Evolutionary conservation across 2,113 vertebrate species (phyloP), one percentile per base, ranked within the genome.

Genomic region (Chunga burmeisteri): DNA sequence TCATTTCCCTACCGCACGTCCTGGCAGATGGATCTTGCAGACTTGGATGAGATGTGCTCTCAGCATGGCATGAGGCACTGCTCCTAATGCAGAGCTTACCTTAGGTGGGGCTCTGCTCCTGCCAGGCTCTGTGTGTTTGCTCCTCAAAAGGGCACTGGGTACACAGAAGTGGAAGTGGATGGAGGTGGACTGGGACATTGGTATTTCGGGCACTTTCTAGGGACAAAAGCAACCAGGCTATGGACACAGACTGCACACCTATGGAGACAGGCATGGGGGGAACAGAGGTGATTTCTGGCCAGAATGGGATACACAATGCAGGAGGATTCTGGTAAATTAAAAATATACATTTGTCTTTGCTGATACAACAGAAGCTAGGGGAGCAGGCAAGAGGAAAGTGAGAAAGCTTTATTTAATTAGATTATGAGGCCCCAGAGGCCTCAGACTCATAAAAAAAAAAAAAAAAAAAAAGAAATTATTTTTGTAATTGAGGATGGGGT

Each of bases 321-420:
- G 44, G 68, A 38, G 32, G 75, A 93, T 93, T 91, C 78, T 90
- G 71, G 81, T 95, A 92, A 95, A 95, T 92, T 95, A 89, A 94
- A 94, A 84, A 92, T 47, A 88, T 66, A 6, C 93, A 78, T 97
- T 97, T 97, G 85, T 83, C 93, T 96, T 90, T 85, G 67, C 46
- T 94, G 67, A 38, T 87, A 90, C 62, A 77, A 87, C 67, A 89
- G 89, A 74, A 92, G 84, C 78, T 70, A 62, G 58, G 94, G 93
- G 66, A 97, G 32, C 87, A 88, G 87, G 81, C 70, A 29, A 83
- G 88, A 93, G 55, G 58, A 66, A 95, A 95, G 92, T 65, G 70
- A 88, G 94, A 88, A 94, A 83, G 91, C 89, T 94, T 86, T 94
- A 91, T 93, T 97, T 96, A 97, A 96, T 97, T 96, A 96, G 96